Percentiles rank a stretch among this genome's conserved stretches.
Conservation (phyloP, 1,140 invertebrate genomes). For the Rhagoletis zephyria region DNA sequence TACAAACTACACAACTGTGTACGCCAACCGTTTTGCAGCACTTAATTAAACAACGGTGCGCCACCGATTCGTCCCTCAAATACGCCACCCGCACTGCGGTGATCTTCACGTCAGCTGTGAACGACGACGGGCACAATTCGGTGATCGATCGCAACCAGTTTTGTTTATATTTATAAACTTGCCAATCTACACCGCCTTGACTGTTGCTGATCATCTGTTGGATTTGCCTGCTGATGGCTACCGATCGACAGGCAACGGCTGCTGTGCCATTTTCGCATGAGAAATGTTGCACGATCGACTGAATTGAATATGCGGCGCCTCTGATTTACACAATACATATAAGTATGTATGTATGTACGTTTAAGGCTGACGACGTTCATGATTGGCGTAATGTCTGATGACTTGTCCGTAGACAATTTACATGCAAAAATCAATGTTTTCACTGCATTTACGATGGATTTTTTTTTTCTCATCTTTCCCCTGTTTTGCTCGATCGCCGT, state of each 20-base stretch:
- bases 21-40: neutral
- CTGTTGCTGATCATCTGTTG: conserved; percentile 16
- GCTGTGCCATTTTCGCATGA: conserved; percentile 1
- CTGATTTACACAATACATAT: too few relatives aligned
- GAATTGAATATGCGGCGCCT: too few relatives aligned
- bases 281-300: neutral
- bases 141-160: neutral
- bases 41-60: neutral
- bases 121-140: too few relatives aligned
- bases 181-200: neutral
- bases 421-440: too few relatives aligned
- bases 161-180: conserved; percentile 29
- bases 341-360: too few relatives aligned
- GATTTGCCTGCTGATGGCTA: neutral
- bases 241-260: neutral
- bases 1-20: too few relatives aligned
- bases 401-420: too few relatives aligned
- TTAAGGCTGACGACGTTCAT: too few relatives aligned
- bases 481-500: too few relatives aligned
- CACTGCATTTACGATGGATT: too few relatives aligned
- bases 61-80: neutral
- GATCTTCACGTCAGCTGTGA: neutral
- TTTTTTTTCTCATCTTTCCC: too few relatives aligned
- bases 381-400: too few relatives aligned
- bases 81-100: neutral